phyloP scores from a whole-genome alignment of 2,888 invertebrate species.

The Trachelus tabidus region DNA sequence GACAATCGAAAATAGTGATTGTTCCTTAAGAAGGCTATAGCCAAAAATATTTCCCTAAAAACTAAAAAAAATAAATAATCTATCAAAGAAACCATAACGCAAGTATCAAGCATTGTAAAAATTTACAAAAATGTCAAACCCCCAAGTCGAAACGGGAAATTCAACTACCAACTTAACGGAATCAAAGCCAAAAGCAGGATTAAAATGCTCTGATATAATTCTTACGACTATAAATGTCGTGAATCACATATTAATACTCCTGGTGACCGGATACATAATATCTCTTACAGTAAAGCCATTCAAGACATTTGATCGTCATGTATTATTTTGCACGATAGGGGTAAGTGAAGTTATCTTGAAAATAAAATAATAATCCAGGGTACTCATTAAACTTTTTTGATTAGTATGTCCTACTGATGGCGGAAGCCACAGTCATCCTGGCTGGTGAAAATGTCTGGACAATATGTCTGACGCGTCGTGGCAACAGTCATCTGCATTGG shows the following conservation, averaged over 20 bases:
- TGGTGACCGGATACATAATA: constrained; percentile 28
- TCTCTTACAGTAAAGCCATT: constrained; percentile 21
- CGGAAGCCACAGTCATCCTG: constrained; percentile 50
- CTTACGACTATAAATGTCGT: constrained; percentile 23
- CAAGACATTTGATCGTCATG: constrained; percentile 27
- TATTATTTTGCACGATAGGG: constrained; percentile 31
- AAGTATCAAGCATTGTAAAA: background rate
- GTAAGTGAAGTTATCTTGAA: constrained; percentile 24
- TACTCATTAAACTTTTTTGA: background rate
- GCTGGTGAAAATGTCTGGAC: constrained; percentile 47
- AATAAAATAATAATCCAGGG: background rate
- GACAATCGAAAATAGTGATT: background rate
- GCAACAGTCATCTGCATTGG: constrained; percentile 66
- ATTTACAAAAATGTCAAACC: background rate
- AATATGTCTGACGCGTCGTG: constrained; percentile 38
- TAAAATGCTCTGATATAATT: constrained; percentile 15
- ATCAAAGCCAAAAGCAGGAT: background rate
- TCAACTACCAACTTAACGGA: background rate
- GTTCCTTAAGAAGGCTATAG: background rate
- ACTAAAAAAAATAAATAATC: background rate
- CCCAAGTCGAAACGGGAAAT: background rate
- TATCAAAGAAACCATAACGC: background rate
- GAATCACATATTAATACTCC: constrained; percentile 33
- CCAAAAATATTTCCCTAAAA: background rate
- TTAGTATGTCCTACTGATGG: constrained; percentile 57